Percentiles rank a stretch among this genome's conserved stretches.
phyloP scores from a whole-genome alignment of 1,140 invertebrate genomes.

The Saxidomus purpurata region DNA sequence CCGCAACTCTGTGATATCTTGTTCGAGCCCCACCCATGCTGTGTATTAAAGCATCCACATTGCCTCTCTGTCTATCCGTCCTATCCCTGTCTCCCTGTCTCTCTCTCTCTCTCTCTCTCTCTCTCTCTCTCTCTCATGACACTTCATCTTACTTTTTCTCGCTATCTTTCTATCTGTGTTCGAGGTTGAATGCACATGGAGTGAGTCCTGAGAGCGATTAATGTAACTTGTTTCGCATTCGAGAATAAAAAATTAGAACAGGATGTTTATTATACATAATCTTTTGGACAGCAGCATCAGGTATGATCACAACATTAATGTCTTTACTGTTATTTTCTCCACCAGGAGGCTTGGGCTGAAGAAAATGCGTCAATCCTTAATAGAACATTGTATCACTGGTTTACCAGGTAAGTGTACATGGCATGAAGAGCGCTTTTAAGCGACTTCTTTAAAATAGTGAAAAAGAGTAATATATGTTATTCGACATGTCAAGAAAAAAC shows the following conservation, averaged over 20 bases:
- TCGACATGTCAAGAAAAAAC: too few relatives aligned
- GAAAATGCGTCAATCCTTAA: slow-evolving; percentile 33
- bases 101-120: too few relatives aligned
- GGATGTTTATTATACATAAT: too few relatives aligned
- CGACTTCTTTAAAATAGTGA: not conserved
- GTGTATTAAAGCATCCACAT: not conserved
- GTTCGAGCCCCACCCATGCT: not conserved
- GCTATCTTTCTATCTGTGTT: not conserved
- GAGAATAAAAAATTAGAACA: not conserved
- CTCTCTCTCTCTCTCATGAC: not conserved
- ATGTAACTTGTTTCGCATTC: not conserved
- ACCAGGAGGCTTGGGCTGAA: slow-evolving; percentile 21
- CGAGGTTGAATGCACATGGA: not conserved
- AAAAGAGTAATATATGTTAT: too few relatives aligned
- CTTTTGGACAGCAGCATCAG: too few relatives aligned
- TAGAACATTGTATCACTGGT: slow-evolving; percentile 7
- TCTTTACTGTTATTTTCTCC: too few relatives aligned
- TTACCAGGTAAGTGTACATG: not conserved
- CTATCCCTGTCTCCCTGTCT: too few relatives aligned
- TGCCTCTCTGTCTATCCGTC: not conserved
- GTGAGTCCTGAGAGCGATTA: not conserved
- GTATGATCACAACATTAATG: too few relatives aligned
- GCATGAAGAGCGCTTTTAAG: not conserved
- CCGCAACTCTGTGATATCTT: not conserved
- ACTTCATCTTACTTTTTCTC: not conserved